Base-by-base conservation (phyloP, 1,140 invertebrate genomes). In the Psix sp. region DNA sequence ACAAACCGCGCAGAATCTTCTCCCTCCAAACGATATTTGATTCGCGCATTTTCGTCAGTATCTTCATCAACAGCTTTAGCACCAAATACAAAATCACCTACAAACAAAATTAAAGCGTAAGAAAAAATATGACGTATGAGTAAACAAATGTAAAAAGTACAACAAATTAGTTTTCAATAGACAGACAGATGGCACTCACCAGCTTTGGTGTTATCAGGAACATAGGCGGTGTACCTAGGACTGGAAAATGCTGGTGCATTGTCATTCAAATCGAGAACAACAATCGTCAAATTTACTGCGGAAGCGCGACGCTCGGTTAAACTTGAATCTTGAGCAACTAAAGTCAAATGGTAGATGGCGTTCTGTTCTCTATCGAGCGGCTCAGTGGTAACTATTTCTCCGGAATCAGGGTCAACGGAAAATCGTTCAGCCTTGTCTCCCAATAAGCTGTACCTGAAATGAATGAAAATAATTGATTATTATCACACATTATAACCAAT, bases 251-350 rank as follows among this genome's bases (percentile, higher is more conserved):
- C 88, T 0, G 96, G 96, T 9, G 91, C 89, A 81, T 96, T 96
- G 82, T 98, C 96, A 83, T 98, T 98, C 71, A 93, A 91, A 84
- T 98, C 96, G 29, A 88, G 86, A 1, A 97, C 90, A 10, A 83
- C 86, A 24, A 98, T 93, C 0, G 93, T 95, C 4, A 97, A 85
- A 84, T 95, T 95, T 0, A 94, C 93, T 1, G 93, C 92, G 4
- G 92, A 90, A 0, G 93, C 93, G 68, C 91, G 84, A 0, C 93
- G 93, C 66, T 94, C 93, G 0, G 94, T 95, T 4, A 93, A 90
- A 29, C 94, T 95, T 39, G 93, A 95, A 83, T 98, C 96, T 80
- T 93, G 93, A 0, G 95, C 96, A 80, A 95, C 92, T 3, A 97
- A 84, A 1, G 93, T 95, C 57, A 97, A 86, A 78, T 93, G 91